phyloP scores from a whole-genome alignment of 2,113 vertebrate genomes.

The Crocuta crocuta region DNA sequence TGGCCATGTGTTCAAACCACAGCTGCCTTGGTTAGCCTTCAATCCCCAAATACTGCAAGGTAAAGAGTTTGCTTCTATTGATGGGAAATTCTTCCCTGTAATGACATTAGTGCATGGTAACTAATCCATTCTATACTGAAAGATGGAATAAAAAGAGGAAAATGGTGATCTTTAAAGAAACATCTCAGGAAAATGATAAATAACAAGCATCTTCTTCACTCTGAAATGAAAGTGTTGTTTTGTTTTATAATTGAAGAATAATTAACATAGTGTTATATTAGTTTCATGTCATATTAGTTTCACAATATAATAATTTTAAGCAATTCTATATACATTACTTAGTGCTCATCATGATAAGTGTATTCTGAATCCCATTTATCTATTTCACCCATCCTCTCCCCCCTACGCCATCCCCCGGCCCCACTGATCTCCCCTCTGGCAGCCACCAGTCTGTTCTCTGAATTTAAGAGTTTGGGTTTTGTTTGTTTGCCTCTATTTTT shows the following conservation, averaged over 20 bases:
- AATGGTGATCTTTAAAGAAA: neutral
- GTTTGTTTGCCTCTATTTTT: neutral
- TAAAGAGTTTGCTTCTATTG: neutral
- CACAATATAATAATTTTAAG: neutral
- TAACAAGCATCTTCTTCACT: neutral
- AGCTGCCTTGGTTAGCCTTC: neutral
- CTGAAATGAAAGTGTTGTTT: neutral
- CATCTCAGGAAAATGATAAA: neutral
- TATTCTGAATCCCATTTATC: neutral
- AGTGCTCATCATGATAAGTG: neutral
- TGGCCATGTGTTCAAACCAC: conserved; percentile 36
- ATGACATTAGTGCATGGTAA: neutral
- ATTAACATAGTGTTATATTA: neutral
- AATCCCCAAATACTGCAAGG: neutral
- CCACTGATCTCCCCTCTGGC: neutral
- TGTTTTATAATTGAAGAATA: neutral
- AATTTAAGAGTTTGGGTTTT: neutral
- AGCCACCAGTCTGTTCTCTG: neutral
- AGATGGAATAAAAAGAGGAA: neutral
- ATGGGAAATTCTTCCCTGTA: neutral
- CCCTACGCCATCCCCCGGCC: no score
- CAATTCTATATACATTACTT: neutral
- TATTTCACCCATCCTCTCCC: neutral
- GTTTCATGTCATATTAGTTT: neutral
- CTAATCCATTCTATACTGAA: neutral